Conservation (phyloP, 2,113 vertebrate genomes). For the Eubucco bourcierii region DNA sequence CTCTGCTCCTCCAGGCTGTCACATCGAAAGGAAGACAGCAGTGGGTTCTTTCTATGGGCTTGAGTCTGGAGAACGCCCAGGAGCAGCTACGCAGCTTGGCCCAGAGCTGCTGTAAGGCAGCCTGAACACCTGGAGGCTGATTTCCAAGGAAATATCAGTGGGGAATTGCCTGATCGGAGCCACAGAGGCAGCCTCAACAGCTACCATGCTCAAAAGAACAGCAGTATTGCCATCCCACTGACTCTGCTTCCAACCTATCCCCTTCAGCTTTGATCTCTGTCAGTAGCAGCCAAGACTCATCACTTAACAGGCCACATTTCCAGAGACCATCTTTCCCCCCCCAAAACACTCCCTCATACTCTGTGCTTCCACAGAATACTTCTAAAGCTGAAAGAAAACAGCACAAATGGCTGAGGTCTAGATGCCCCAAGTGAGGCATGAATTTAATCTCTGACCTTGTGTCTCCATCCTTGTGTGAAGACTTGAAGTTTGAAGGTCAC, state of each 20-base stretch:
- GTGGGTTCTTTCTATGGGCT: background rate
- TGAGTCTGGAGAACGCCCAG: background rate
- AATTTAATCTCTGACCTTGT: background rate
- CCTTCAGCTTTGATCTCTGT: background rate
- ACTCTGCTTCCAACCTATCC: background rate
- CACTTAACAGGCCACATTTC: background rate
- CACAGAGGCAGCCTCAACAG: accelerated
- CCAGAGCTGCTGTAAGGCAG: background rate
- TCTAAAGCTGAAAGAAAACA: background rate
- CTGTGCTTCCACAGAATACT: background rate
- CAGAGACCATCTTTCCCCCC: background rate
- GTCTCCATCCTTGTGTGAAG: background rate
- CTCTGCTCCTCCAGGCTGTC: background rate
- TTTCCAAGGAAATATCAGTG: background rate
- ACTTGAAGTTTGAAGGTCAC: background rate
- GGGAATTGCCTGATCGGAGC: background rate
- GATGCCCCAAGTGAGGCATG: background rate
- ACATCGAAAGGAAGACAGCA: background rate
- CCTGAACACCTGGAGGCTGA: background rate
- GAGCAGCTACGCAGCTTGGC: background rate
- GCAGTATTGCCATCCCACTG: background rate
- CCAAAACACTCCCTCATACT: background rate
- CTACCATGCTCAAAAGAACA: background rate
- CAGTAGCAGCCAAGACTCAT: background rate
- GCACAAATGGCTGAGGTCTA: background rate